Percentiles rank a stretch among this genome's conserved stretches.
These are phyloP conservation scores for Antigone vipio DNA, from an alignment of 2,113 vertebrate species.

Conservation along the genomic window DNA sequence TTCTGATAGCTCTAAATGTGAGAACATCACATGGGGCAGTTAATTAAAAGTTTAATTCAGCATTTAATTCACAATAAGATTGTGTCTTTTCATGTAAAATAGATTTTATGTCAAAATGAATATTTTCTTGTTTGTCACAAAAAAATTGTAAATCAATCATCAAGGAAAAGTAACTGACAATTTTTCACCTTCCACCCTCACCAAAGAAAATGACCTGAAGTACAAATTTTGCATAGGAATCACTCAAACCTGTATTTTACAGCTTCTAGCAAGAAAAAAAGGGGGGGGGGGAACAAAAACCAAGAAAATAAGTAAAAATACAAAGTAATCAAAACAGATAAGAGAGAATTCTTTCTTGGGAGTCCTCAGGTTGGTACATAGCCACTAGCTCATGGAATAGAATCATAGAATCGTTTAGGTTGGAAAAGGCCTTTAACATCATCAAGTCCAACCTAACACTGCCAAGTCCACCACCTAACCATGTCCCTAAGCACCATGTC, in stretches of 20 bases:
- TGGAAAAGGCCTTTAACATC: too few relatives aligned
- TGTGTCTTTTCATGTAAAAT: background rate
- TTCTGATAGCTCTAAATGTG: background rate
- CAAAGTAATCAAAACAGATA: background rate
- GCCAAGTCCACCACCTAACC: too few relatives aligned
- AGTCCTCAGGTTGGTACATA: background rate
- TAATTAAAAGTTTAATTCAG: background rate
- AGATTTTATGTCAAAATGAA: background rate
- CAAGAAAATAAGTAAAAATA: background rate
- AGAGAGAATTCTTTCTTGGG: background rate
- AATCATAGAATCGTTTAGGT: too few relatives aligned
- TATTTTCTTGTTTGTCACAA: background rate
- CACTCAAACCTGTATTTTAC: background rate
- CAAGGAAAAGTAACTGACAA: background rate
- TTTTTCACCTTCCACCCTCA: background rate
- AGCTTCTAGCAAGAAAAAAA: background rate
- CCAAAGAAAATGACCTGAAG: background rate
- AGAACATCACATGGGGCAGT: background rate
- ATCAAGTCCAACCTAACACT: too few relatives aligned
- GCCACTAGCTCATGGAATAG: background rate
- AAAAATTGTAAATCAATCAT: background rate
- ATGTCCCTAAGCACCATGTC: too few relatives aligned
- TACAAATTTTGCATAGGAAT: background rate
- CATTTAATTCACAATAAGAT: background rate
- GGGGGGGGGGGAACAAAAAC: too few relatives aligned